Evolutionary conservation across 1,140 invertebrate genomes (phyloP), one percentile per base, ranked within the genome.

Genomic region (Papilio helenus): DNA sequence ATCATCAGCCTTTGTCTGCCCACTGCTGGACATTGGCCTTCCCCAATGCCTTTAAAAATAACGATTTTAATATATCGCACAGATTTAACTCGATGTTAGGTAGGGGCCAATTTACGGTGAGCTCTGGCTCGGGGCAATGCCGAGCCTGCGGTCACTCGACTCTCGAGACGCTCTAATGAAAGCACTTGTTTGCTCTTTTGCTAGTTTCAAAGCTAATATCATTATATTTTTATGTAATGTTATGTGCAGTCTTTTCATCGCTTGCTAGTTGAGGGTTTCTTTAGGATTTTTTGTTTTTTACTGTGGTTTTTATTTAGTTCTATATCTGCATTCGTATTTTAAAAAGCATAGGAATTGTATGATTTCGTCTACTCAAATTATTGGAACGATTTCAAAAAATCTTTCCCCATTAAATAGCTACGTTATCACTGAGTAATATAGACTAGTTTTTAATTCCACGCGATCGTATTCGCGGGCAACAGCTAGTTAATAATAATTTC

Each of bases 141-240:
- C 61, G 61, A 26, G 10, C 4, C 26, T 65, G 23, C 26, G 61
- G 61, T 65, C 61, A 65, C 61, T 65, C 61, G 61, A 65, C 61
- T 65, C 23, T 65, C 61, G 23, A 65, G 61, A 65, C 61, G 61
- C 61, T 29, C 61, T 65, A 65, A 65, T 65, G 61, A 65, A 65
- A 65, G 61, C 61, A 65, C 61, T 65, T 65, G 61, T 65, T 65
- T 65, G 61, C 61, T 65, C 61, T 65, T 65, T 65, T 65, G 61
- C 61, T 65, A 26, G 26, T 65, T 65, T 65, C 61, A 65, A 65
- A 65, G 26, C 23, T 65, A 65, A 65, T 65, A 65, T 65, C 26
- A 65, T 65, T 29, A 65, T 65, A 61, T 26, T 65, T 65, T 65
- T 29, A 65, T 65, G 12, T 65, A 61, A 61, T 61, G 26, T 61